These are phyloP conservation scores for Nephrocerus scutellatus DNA, from an alignment of 2,888 invertebrate genomes.

Conservation along the genomic window DNA sequence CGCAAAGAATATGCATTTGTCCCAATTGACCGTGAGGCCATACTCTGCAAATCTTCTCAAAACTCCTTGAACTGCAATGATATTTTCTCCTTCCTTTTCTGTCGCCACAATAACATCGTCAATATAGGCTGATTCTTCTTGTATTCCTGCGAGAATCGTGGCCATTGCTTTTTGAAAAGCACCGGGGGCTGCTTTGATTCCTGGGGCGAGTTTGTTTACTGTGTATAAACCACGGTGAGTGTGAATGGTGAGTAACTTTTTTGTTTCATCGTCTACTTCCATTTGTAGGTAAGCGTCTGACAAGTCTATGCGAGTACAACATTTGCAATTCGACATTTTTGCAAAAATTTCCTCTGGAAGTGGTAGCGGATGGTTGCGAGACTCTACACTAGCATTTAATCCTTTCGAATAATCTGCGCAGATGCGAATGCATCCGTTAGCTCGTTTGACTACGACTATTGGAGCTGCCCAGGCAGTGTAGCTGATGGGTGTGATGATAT, in stretches of 20 bases:
- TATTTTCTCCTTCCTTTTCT: too few relatives aligned
- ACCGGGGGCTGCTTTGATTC: constrained; percentile 20
- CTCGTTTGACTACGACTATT: constrained; percentile 20
- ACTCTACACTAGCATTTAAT: constrained; percentile 20
- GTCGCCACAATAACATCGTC: too few relatives aligned
- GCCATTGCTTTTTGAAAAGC: constrained; percentile 20
- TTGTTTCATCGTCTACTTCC: constrained; percentile 22
- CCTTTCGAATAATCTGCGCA: constrained; percentile 25
- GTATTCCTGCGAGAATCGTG: constrained; percentile 17
- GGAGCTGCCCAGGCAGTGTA: constrained; percentile 24
- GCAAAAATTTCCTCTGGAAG: constrained; percentile 20
- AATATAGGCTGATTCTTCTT: too few relatives aligned
- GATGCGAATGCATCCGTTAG: constrained; percentile 19
- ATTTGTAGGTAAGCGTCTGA: constrained; percentile 24
- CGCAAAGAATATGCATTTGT: too few relatives aligned
- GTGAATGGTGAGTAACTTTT: constrained; percentile 19
- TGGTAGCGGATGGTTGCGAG: constrained; percentile 22
- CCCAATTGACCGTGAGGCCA: too few relatives aligned
- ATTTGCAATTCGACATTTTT: constrained; percentile 13
- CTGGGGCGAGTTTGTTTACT: constrained; percentile 18
- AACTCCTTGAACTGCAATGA: too few relatives aligned
- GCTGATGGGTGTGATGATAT: constrained; percentile 20
- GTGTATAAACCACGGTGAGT: constrained; percentile 18
- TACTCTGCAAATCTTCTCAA: too few relatives aligned
- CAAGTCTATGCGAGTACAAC: constrained; percentile 19